Evolutionary conservation across 2,797 vertebrate genomes (phyloP).

Genomic region (Clarias fuscus): DNA sequence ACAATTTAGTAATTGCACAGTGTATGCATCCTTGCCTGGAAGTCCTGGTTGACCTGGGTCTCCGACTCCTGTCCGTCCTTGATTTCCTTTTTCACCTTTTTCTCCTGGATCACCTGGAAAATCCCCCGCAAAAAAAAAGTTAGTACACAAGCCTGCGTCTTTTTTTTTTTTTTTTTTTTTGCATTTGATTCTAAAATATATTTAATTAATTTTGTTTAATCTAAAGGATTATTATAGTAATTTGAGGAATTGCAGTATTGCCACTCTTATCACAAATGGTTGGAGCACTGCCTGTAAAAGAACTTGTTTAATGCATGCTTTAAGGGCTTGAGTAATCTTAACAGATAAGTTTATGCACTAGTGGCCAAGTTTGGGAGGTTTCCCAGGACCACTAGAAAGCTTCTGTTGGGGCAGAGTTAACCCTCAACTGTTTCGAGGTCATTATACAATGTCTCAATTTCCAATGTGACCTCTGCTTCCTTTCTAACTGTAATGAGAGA

Average conservation of each 20-base stretch:
- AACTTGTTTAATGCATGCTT: background rate
- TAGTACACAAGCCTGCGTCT: background rate
- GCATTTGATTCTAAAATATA: background rate
- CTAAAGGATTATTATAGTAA: background rate
- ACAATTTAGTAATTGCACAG: background rate
- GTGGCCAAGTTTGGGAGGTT: background rate
- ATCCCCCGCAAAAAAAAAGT: conserved; percentile 10
- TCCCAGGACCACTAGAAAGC: conserved; percentile 11
- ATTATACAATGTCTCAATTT: background rate
- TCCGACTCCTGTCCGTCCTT: conserved; percentile 82
- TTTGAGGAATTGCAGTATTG: background rate
- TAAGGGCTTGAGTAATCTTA: background rate
- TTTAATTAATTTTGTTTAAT: background rate
- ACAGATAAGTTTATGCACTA: background rate
- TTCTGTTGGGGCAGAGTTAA: background rate
- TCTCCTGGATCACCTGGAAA: conserved; percentile 84
- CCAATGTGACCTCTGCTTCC: background rate
- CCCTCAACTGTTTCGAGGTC: background rate
- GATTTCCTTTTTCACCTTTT: conserved; percentile 85
- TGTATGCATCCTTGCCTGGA: conserved; percentile 76
- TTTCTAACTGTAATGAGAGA: background rate
- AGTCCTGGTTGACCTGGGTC: conserved; percentile 85
- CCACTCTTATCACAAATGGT: background rate
- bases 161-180: background rate
- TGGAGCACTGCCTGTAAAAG: background rate